Evolutionary conservation across 2,113 vertebrate genomes (phyloP), one percentile per base, ranked within the genome.

Genomic region (Poicephalus gulielmi): DNA sequence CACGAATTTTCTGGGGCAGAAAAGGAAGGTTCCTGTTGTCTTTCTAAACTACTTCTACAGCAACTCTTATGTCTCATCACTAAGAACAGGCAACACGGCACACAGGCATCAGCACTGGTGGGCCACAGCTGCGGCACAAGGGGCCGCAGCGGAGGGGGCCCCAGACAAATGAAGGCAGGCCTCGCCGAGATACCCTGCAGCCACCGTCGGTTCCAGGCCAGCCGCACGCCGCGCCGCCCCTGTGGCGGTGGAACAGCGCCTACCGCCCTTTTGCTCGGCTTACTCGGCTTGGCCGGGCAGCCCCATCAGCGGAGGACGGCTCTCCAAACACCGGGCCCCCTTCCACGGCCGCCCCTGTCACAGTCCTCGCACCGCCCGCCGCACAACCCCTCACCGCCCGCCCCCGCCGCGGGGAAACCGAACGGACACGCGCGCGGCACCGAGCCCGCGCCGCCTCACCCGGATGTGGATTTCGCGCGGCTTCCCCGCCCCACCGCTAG

Each of bases 81-180:
- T 23, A 33, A 17, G 23, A 17, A 4, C 14, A 33, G 37, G 10
- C 57, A 49, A 17, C 2, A 2, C 39, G 3, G 35, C 50, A 23
- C 66, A 37, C 0, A 4, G 9, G 0, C 4, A 20, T 2, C 28
- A 12, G 6, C 0, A 39, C 24, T 1, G 53, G 17, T 1, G 37
- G 39, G 52, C 27, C 4, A 4, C 0, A 10, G 23, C 44, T 35
- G 66, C 11, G 8, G 20, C 67, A 37, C 49, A 9, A 5, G 30
- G 5, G 16, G 44, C 39, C 35, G 33, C 33, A 59, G 33, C 5
- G n/a, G 23, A 28, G 46, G 17, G 35, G 7, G 18, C 50, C 13
- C 16, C 49, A 41, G 69, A 8, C 20, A 41, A 11, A 15, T 17
- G 35, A 20, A 41, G 15, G 49, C 31, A 17, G 33, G 44, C 33